phyloP scores from a whole-genome alignment of 2,113 vertebrate genomes.

The Tragelaphus scriptus region DNA sequence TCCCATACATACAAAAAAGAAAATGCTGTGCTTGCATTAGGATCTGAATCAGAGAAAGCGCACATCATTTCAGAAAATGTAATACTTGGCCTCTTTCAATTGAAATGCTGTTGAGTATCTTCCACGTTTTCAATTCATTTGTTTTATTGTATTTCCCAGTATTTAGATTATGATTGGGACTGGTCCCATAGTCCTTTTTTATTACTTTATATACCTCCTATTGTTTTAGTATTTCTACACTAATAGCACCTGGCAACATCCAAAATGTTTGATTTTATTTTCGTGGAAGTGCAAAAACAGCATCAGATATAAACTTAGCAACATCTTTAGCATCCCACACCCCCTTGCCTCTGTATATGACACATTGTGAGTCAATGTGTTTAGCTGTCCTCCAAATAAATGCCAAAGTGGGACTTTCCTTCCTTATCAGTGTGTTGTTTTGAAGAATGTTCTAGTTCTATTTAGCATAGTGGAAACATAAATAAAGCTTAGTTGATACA shows the following conservation, averaged over 20 bases:
- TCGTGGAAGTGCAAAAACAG: conserved; percentile 22
- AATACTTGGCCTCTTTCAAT: conserved; percentile 66
- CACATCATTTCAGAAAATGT: conserved; percentile 74
- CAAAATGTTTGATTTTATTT: conserved; percentile 50
- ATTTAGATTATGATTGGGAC: conserved; percentile 66
- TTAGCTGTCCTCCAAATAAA: background rate
- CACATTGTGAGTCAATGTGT: background rate
- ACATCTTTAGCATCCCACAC: too few species aligned
- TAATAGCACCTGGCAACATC: conserved; percentile 49
- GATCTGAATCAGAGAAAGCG: conserved; percentile 70
- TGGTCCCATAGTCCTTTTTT: conserved; percentile 61
- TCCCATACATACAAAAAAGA: conserved; percentile 81
- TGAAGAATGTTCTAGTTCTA: background rate
- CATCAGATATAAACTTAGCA: background rate
- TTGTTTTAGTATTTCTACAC: conserved; percentile 71
- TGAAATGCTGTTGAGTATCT: conserved; percentile 51
- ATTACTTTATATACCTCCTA: conserved; percentile 54
- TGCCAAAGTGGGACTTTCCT: background rate
- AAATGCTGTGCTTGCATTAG: conserved; percentile 75
- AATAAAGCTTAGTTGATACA: background rate
- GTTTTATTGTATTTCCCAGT: conserved; percentile 64
- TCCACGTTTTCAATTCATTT: conserved; percentile 62
- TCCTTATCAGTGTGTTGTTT: background rate
- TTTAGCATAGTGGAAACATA: background rate
- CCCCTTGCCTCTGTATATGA: background rate